Conservation (phyloP, 2,888 invertebrate species). For the Amiota minor region DNA sequence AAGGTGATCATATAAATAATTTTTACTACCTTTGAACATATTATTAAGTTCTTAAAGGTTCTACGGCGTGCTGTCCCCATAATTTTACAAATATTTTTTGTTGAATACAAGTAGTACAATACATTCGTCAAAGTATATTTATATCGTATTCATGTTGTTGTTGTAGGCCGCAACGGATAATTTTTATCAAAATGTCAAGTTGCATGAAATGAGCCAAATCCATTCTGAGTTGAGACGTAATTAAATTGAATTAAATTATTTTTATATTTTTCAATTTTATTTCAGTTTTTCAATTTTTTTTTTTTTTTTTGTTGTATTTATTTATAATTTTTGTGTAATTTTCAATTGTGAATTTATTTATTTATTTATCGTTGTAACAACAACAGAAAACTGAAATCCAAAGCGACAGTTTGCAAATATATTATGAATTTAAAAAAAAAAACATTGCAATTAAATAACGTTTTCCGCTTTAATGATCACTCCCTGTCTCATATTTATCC, state of each 20-base stretch:
- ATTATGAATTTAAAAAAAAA: neutral
- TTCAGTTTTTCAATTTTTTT: constrained; percentile 1
- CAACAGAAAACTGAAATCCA: neutral
- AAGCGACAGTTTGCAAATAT: constrained; percentile 6
- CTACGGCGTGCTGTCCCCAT: neutral
- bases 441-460: constrained; percentile 19
- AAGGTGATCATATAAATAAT: no score
- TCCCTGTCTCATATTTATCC: no score
- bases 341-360: constrained; percentile 12
- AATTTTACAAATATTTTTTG: neutral
- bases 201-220: constrained; percentile 10
- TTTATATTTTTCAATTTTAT: constrained; percentile 49
- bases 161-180: constrained; percentile 25
- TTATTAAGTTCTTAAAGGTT: no score
- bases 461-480: neutral
- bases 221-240: constrained; percentile 45
- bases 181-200: constrained; percentile 27
- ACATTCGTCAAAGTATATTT: no score
- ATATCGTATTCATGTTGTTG: constrained; percentile 9
- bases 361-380: constrained; percentile 20
- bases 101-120: no score
- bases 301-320: neutral
- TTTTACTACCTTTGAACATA: no score
- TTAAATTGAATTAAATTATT: constrained; percentile 66
- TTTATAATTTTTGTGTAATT: neutral